Evolutionary conservation across 2,797 vertebrate species (phyloP), one percentile per base, ranked within the genome.

Genomic region (Zonotrichia albicollis): DNA sequence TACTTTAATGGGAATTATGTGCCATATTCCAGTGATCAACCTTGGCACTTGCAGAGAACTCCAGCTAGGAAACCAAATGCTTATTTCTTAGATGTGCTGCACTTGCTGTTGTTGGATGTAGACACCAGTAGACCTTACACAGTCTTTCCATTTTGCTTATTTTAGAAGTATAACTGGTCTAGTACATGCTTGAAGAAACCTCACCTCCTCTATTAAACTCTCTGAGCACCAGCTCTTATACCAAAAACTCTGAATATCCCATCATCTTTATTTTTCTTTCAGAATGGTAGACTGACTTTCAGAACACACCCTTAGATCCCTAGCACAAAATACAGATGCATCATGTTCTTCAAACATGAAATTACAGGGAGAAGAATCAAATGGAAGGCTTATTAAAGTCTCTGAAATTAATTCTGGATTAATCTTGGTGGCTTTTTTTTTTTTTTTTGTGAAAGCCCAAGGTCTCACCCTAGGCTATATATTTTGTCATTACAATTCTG

Each of bases 41-140:
- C 34, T 83, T 93, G 96, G 72, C 76, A 91, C 70, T 72, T 66
- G 62, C 40, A 78, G 58, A 93, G 80, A 93, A 55, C 66, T 92
- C 87, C 91, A 94, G 70, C 76, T 66, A 95, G 62, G 85, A 94
- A 91, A 91, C 84, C 85, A 94, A 96, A 94, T 81, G 93, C 40
- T 94, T 92, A 58, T 84, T 93, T 91, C 54, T 55, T 16, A 81
- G 74, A 29, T 10, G 10, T 27, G 36, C 34, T 83, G 70, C 27
- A 54, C 16, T 62, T 89, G 38, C 65, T 77, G 21, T 9, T 79
- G 71, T 32, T 78, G 62, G 25, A 84, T 66, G 51, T 42, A 78
- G 58, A 88, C n/a, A 92, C 53, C 38, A 85, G 67, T 55, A 96
- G 58, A 92, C 15, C 45, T 43, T 8, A 48, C 4, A 58, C 2